Evolutionary conservation across 2,113 vertebrate genomes (phyloP).

Genomic region (Cavia aperea): DNA sequence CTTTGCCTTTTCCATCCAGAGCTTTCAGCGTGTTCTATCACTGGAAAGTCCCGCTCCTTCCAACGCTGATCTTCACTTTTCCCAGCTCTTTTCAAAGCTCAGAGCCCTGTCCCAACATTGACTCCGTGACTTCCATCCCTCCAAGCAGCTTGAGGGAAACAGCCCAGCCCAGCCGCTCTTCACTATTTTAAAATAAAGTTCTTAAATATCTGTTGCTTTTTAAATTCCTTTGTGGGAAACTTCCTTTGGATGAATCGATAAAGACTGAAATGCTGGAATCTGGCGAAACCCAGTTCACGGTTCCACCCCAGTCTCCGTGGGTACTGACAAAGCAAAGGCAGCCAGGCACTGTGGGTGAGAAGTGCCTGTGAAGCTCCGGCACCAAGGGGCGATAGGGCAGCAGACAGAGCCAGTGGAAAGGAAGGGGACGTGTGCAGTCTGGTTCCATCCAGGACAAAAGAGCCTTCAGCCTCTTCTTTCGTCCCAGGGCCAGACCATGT

Average conservation of each 20-base stretch:
- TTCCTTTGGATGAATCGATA: not conserved
- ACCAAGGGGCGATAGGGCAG: not conserved
- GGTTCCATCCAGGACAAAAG: not conserved
- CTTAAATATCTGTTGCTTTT: not conserved
- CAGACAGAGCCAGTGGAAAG: not conserved
- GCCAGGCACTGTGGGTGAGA: not conserved
- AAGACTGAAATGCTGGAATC: not conserved
- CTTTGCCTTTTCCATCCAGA: not conserved
- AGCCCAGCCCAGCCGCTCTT: not conserved
- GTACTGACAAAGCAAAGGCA: not conserved
- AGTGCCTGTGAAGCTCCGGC: not conserved
- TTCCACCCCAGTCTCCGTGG: not conserved
- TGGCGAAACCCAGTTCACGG: not conserved
- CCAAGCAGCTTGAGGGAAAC: too few relatives aligned
- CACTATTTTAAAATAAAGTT: not conserved
- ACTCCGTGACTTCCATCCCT: not conserved
- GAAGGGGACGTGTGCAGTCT: not conserved
- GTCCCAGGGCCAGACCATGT: not conserved
- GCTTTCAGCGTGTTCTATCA: not conserved
- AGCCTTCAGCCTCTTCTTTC: not conserved
- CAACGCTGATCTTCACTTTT: not conserved
- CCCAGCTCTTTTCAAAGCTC: not conserved
- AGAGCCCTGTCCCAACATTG: not conserved
- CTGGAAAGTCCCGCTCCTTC: not conserved
- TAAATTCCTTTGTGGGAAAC: not conserved